These are phyloP conservation scores for Ammodytes dubius DNA, from an alignment of 2,113 vertebrate genomes.

Conservation along the genomic window DNA sequence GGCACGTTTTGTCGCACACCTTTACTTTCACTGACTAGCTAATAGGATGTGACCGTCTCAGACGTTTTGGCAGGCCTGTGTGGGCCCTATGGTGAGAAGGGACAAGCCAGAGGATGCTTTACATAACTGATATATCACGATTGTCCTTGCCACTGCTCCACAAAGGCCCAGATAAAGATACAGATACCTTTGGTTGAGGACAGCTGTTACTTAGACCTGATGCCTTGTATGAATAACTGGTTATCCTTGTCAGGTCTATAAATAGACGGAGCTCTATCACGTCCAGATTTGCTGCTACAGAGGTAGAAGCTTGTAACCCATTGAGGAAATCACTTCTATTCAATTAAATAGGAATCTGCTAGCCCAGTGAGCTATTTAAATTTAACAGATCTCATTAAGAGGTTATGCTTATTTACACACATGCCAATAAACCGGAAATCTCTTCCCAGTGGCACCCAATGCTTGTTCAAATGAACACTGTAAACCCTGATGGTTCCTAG, in stretches of 20 bases:
- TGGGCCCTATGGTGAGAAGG: constrained; percentile 24
- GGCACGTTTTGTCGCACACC: constrained; percentile 44
- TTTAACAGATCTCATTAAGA: constrained; percentile 21
- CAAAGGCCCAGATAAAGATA: not conserved
- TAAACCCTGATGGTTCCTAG: not conserved
- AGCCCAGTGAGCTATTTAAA: constrained; percentile 35
- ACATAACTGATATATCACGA: constrained; percentile 22
- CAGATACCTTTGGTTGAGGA: constrained; percentile 9
- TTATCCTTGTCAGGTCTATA: not conserved
- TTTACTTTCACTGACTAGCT: constrained; percentile 62
- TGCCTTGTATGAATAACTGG: not conserved
- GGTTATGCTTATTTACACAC: not conserved
- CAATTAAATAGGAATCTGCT: not conserved
- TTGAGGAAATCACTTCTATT: not conserved
- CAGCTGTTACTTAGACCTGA: not conserved
- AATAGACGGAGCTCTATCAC: not conserved
- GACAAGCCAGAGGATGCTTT: constrained; percentile 21
- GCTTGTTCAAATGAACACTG: not conserved
- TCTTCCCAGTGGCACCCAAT: not conserved
- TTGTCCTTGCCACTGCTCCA: constrained; percentile 13
- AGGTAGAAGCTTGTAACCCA: not conserved
- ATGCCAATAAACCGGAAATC: not conserved
- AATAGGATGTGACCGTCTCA: constrained; percentile 73
- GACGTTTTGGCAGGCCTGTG: constrained; percentile 41
- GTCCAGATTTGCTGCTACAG: not conserved